Percentiles rank a stretch among this genome's conserved stretches.
phyloP scores from a whole-genome alignment of 2,113 vertebrate genomes.

The Conger conger region DNA sequence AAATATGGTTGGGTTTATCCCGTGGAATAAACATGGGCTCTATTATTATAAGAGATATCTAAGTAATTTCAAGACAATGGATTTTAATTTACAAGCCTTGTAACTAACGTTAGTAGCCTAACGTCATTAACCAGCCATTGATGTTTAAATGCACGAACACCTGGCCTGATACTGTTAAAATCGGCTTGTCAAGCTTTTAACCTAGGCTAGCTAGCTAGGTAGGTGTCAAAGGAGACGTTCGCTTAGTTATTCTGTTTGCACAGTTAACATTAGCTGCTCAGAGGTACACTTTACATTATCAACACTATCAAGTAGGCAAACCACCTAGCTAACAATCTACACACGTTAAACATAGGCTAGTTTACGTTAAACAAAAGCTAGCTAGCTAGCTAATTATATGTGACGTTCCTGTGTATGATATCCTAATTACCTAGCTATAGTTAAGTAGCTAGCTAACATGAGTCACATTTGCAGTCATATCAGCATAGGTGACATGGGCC shows the following conservation, averaged over 20 bases:
- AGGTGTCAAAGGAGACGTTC: neutral
- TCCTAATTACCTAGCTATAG: neutral
- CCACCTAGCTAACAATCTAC: neutral
- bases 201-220: no score
- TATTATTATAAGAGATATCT: neutral
- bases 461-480: neutral
- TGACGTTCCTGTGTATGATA: neutral
- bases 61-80: neutral
- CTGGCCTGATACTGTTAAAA: neutral
- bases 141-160: neutral
- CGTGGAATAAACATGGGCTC: neutral
- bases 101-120: no score
- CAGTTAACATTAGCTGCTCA: neutral
- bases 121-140: neutral
- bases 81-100: neutral
- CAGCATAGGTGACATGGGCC: neutral
- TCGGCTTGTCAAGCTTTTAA: neutral
- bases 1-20: constrained; percentile 7
- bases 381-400: neutral
- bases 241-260: neutral
- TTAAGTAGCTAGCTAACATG: neutral
- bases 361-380: no score
- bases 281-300: neutral
- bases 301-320: neutral
- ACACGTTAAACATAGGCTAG: no score